These are phyloP conservation scores for Rhodeus uyekii DNA, from an alignment of 2,797 vertebrate species.

Conservation along the genomic window DNA sequence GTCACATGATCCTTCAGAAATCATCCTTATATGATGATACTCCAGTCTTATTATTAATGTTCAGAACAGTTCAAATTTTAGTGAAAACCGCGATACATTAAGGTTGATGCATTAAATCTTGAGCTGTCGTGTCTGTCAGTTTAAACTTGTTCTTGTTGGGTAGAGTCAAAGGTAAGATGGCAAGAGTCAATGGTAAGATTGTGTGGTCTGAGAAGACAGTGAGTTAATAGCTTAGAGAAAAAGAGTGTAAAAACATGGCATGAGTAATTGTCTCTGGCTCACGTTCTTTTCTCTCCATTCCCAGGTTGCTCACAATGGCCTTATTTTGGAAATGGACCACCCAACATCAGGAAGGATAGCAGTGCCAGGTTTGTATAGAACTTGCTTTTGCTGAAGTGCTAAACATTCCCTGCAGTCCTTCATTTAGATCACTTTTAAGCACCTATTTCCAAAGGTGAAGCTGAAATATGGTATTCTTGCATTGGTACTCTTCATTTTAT, in stretches of 20 bases:
- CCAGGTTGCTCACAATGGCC: conserved; percentile 83
- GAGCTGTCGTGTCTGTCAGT: conserved; percentile 26
- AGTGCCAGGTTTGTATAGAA: conserved; percentile 79
- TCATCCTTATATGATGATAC: background rate
- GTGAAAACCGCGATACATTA: background rate
- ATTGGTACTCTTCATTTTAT: no score
- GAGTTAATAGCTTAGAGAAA: conserved; percentile 16
- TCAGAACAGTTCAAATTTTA: background rate
- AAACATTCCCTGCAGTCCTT: conserved; percentile 5
- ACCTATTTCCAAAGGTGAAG: background rate
- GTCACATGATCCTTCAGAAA: background rate
- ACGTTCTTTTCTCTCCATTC: conserved; percentile 29
- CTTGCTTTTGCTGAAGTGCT: conserved; percentile 45
- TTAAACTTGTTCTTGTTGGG: conserved; percentile 30
- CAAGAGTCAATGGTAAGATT: no score
- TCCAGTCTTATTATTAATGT: background rate
- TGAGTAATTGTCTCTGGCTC: conserved; percentile 44
- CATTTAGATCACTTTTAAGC: background rate
- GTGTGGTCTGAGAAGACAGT: conserved; percentile 21
- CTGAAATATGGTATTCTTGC: background rate
- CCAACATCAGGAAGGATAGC: conserved; percentile 80
- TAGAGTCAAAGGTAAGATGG: conserved; percentile 9
- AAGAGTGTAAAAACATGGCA: conserved; percentile 12
- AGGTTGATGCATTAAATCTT: background rate
- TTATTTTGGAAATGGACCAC: conserved; percentile 84